phyloP scores from a whole-genome alignment of 2,888 invertebrate species.

The Lapara coniferarum region DNA sequence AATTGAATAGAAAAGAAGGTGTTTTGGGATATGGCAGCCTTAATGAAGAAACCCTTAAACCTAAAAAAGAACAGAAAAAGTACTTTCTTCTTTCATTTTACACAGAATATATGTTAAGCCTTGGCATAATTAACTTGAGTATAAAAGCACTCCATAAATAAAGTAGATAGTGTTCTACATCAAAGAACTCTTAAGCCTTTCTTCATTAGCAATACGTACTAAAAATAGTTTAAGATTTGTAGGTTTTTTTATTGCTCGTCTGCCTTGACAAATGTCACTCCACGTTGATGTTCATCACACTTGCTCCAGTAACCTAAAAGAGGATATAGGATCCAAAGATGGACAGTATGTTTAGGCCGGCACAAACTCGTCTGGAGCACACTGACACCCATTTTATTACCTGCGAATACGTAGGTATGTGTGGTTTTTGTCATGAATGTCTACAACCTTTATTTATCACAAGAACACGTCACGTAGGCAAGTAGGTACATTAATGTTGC shows the following conservation, averaged over 20 bases:
- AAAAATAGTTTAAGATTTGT: neutral
- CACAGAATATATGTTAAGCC: neutral
- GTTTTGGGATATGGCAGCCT: no score
- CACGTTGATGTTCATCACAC: constrained; percentile 36
- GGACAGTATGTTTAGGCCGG: constrained; percentile 50
- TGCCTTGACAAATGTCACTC: constrained; percentile 30
- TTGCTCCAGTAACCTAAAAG: constrained; percentile 60
- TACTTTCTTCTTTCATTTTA: neutral
- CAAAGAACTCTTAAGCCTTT: neutral
- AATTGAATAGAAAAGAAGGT: no score
- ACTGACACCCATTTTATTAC: constrained; percentile 40
- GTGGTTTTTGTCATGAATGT: neutral
- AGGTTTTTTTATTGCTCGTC: neutral
- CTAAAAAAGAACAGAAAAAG: no score
- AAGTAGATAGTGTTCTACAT: neutral
- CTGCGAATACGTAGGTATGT: constrained; percentile 28
- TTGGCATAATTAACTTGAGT: neutral
- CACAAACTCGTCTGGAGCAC: constrained; percentile 51
- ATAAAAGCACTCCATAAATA: neutral
- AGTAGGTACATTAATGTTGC: neutral
- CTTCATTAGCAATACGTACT: no score
- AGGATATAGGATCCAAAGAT: constrained; percentile 51
- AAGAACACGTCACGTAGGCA: neutral
- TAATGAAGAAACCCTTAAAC: neutral
- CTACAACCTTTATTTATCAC: constrained; percentile 3